phyloP scores from a whole-genome alignment of 2,113 vertebrate genomes.

The Lampris megalopsis region DNA sequence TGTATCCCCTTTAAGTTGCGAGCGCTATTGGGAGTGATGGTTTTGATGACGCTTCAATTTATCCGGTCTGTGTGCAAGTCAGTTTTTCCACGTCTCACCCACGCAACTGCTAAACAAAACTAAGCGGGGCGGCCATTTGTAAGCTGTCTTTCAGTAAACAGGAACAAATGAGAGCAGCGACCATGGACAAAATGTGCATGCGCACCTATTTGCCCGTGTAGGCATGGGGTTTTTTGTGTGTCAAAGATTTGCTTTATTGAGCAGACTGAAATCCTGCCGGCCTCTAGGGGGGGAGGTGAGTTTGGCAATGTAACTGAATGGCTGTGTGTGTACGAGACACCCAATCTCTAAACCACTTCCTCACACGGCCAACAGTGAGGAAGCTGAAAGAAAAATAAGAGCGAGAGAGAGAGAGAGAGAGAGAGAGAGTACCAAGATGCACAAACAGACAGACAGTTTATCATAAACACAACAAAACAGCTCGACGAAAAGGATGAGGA shows the following conservation, averaged over 20 bases:
- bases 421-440: not conserved
- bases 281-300: slow-evolving; percentile 47
- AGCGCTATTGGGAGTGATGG: no score
- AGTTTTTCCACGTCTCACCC: not conserved
- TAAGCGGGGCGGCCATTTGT: not conserved
- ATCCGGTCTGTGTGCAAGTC: no score
- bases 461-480: no score
- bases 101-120: not conserved
- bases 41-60: no score
- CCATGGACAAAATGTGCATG: not conserved
- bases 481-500: no score
- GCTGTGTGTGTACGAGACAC: slow-evolving; percentile 40
- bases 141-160: not conserved
- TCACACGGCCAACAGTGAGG: slow-evolving; percentile 22
- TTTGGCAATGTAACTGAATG: not conserved
- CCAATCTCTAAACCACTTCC: slow-evolving; percentile 50
- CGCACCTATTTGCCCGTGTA: not conserved
- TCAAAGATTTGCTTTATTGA: not conserved
- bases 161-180: not conserved
- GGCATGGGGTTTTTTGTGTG: not conserved
- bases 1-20: no score
- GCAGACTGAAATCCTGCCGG: slow-evolving; percentile 4
- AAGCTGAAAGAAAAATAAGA: slow-evolving; percentile 9
- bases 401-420: not conserved
- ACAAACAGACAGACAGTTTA: no score